These are phyloP conservation scores for Semaprochilodus insignis DNA, from an alignment of 2,797 vertebrate genomes.

Conservation along the genomic window DNA sequence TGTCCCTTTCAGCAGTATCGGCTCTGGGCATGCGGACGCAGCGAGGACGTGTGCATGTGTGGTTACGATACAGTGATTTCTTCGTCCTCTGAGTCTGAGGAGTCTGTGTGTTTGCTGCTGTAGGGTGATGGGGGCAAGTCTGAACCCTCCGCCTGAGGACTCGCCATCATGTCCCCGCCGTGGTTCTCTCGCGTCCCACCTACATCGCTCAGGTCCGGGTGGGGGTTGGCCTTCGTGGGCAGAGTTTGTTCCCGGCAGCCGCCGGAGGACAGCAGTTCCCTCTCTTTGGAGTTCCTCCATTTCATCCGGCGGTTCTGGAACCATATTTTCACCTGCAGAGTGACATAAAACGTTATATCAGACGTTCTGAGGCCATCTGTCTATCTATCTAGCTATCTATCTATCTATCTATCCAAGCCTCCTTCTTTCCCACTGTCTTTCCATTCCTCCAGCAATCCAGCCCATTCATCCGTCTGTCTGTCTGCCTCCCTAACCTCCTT, in stretches of 20 bases:
- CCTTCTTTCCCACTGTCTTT: too few species aligned
- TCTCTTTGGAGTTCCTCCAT: conserved; percentile 97
- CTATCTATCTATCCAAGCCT: too few species aligned
- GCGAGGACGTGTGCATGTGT: neutral
- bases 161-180: conserved; percentile 70
- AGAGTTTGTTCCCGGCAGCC: conserved; percentile 97
- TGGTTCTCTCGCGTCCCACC: conserved; percentile 81
- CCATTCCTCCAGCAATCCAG: too few species aligned
- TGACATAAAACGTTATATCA: neutral
- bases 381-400: too few species aligned
- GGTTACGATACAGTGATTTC: conserved; percentile 88
- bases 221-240: conserved; percentile 96
- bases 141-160: conserved; percentile 69
- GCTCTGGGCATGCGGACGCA: neutral
- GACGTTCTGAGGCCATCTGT: too few species aligned
- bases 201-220: conserved; percentile 95
- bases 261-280: conserved; percentile 93
- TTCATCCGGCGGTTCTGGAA: conserved; percentile 99
- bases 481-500: too few species aligned
- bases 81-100: conserved; percentile 88
- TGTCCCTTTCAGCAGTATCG: too few species aligned
- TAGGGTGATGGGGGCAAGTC: conserved; percentile 80
- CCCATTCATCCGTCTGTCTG: too few species aligned
- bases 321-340: conserved; percentile 95
- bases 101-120: conserved; percentile 88